A percentile compares a stretch with the other conserved stretches of the same genome.
Evolutionary conservation across 2,888 invertebrate genomes (phyloP).

Genomic region (Drosophila algonquin): DNA sequence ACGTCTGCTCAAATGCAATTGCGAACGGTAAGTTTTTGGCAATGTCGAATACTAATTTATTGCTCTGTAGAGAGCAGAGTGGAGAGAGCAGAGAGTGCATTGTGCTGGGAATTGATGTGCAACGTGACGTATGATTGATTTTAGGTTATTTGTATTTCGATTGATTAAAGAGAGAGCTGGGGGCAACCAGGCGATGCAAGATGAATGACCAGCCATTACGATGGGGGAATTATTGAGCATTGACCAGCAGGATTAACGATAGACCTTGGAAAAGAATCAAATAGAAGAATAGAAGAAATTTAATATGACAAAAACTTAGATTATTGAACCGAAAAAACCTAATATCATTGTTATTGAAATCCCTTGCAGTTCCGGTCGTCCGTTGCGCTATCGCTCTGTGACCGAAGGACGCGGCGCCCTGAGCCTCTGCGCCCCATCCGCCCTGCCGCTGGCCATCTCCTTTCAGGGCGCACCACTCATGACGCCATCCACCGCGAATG

Average conservation of each 20-base stretch:
- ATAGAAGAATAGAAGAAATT: not conserved
- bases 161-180: slow-evolving; percentile 42
- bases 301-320: not conserved
- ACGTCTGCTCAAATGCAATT: slow-evolving; percentile 89
- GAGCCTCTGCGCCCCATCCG: slow-evolving; percentile 89
- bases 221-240: slow-evolving; percentile 5
- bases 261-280: not conserved
- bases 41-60: slow-evolving; percentile 42
- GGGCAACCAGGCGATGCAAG: not conserved
- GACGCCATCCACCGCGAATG: slow-evolving; percentile 82
- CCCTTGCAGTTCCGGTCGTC: slow-evolving; percentile 87
- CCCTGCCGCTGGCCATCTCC: slow-evolving; percentile 90
- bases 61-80: slow-evolving; percentile 14
- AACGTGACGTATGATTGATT: slow-evolving; percentile 74
- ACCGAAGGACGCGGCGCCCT: slow-evolving; percentile 89
- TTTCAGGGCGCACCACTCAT: slow-evolving; percentile 87
- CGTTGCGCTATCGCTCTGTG: slow-evolving; percentile 89
- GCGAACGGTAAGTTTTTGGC: slow-evolving; percentile 87
- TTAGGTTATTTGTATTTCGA: slow-evolving; percentile 42
- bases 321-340: slow-evolving; percentile 5
- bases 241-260: not conserved
- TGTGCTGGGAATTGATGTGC: slow-evolving; percentile 57
- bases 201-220: slow-evolving; percentile 49
- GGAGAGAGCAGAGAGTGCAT: slow-evolving; percentile 2
- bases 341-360: slow-evolving; percentile 19